These are phyloP conservation scores for Aptenodytes patagonicus DNA, from an alignment of 2,113 vertebrate species.

Conservation along the genomic window DNA sequence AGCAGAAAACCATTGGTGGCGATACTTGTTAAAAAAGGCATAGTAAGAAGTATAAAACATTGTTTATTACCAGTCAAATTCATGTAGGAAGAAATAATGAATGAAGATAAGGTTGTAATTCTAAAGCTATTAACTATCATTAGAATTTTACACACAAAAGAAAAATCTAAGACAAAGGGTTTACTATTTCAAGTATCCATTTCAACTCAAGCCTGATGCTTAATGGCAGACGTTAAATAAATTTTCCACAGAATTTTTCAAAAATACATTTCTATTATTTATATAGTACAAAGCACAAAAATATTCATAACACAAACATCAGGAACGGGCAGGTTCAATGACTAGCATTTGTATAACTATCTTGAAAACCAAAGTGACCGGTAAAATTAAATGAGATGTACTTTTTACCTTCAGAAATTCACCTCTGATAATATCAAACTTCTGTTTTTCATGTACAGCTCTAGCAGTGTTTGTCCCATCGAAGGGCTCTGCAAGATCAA, in stretches of 20 bases:
- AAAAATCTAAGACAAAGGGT: background rate
- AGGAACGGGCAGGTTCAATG: background rate
- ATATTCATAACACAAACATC: background rate
- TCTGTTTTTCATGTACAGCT: constrained; percentile 90
- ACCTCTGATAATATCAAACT: constrained; percentile 86
- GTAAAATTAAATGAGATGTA: background rate
- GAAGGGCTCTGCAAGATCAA: constrained; percentile 87
- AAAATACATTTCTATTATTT: background rate
- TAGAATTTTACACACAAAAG: background rate
- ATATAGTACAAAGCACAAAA: background rate
- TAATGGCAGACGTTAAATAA: background rate
- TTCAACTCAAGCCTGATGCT: background rate
- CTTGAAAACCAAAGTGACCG: background rate
- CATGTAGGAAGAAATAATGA: background rate
- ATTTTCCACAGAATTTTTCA: background rate
- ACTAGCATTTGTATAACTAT: background rate
- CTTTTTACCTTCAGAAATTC: constrained; percentile 85
- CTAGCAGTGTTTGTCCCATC: constrained; percentile 93
- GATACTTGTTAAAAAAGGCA: background rate
- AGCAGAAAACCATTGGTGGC: background rate
- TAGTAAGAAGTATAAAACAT: background rate
- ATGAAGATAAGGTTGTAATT: background rate
- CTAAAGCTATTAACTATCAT: background rate
- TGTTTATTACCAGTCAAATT: background rate
- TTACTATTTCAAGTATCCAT: background rate